Evolutionary conservation across 2,888 invertebrate species (phyloP), one percentile per base, ranked within the genome.

Genomic region (Andrena bucephala): DNA sequence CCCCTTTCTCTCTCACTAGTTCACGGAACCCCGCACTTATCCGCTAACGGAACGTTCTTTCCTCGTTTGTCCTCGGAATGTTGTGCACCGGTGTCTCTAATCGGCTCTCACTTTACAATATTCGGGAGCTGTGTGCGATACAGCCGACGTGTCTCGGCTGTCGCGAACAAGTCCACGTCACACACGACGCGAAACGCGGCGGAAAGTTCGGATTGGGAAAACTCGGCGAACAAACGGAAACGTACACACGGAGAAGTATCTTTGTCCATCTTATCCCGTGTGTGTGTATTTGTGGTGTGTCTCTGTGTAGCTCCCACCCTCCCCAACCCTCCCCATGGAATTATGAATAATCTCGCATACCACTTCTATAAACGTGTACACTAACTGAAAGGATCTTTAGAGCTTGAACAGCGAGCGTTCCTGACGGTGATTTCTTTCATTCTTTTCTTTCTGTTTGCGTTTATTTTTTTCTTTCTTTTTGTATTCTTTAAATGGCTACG

Each of bases 401-500:
- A 79, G 77, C 76, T 79, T 74, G 79, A 81, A 84, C 79, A 84
- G 83, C 76, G 72, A 86, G 74, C 68, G 83, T 85, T 72, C 74
- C 57, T 27, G 24, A 73, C 70, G 74, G 86, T 79, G 81, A 63
- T 75, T 77, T 63, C 42, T 20, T 62, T 24, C 13, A 20, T 33
- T 27, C 60, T 67, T 10, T 31, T 31, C n/a, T n/a, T 24, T n/a
- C 24, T 65, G 20, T 57, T 63, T 33, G n/a, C 31, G 13, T 52
- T 62, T 57, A 0, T 59, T 24, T n/a, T 66, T 16, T 10, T n/a
- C n/a, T 31, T 7, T 57, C 42, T 57, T 20, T 63, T 59, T 70
- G 59, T 7, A 5, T 13, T 16, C 63, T 57, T 89, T 92, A 92
- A 89, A 90, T 87, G 72, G 83, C 80, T 90, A 91, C 70, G 87